Conservation (phyloP, 2,888 invertebrate genomes). For the Heliconius hortense region DNA sequence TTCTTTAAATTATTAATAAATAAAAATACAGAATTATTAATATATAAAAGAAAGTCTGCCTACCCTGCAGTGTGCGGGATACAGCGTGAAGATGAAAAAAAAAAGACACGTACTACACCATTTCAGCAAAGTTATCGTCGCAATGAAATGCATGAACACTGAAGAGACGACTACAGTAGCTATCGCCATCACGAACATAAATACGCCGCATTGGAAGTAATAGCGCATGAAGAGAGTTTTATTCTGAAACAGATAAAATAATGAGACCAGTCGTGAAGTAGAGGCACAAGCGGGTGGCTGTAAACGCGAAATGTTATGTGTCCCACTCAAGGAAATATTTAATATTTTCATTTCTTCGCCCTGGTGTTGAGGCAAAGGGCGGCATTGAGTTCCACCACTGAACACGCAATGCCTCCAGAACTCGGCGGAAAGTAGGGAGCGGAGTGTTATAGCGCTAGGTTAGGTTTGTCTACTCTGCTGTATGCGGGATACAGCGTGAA, state of each 20-base stretch:
- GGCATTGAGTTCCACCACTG: neutral
- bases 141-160: constrained; percentile 64
- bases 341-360: neutral
- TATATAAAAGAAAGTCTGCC: no score
- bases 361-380: neutral
- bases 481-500: no score
- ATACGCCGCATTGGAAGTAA: constrained; percentile 59
- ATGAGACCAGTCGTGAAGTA: neutral
- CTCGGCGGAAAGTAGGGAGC: neutral
- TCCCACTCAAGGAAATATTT: no score
- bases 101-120: constrained; percentile 65
- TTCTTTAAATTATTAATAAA: no score
- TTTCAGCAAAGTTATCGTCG: constrained; percentile 59
- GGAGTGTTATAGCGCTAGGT: neutral
- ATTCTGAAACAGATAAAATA: constrained; percentile 54
- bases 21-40: no score
- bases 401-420: neutral
- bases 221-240: constrained; percentile 55
- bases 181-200: constrained; percentile 58
- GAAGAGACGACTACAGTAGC: constrained; percentile 61
- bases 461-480: neutral
- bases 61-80: no score
- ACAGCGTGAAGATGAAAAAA: no score
- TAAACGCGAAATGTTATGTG: no score
- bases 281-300: neutral